Evolutionary conservation across 2,888 invertebrate species (phyloP).

Genomic region (Encarsia formosa): DNA sequence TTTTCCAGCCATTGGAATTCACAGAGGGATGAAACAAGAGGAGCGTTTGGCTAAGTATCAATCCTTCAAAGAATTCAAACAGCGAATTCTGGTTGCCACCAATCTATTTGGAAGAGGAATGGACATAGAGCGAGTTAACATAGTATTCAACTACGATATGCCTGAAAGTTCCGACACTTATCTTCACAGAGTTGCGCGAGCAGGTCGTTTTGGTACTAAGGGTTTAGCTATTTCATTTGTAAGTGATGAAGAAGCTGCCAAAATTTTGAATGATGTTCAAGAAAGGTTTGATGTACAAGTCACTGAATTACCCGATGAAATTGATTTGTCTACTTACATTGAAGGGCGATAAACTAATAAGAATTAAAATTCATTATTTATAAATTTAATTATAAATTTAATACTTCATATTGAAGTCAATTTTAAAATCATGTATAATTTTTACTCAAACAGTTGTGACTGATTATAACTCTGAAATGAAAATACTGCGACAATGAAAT

Average conservation of each 20-base stretch:
- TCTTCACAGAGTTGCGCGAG: conserved; percentile 94
- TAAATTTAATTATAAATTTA: too few relatives aligned
- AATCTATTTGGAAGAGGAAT: conserved; percentile 99
- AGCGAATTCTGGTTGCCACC: conserved; percentile 95
- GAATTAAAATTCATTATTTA: too few relatives aligned
- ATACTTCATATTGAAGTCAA: too few relatives aligned
- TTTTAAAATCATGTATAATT: too few relatives aligned
- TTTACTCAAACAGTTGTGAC: too few relatives aligned
- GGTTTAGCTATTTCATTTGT: conserved; percentile 98
- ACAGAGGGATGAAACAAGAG: conserved; percentile 95
- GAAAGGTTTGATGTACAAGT: conserved; percentile 99
- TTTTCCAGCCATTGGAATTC: conserved; percentile 99
- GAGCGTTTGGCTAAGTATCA: conserved; percentile 94
- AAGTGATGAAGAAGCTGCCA: conserved; percentile 95
- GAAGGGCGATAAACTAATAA: conserved; percentile 52
- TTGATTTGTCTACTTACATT: conserved; percentile 94
- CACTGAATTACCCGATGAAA: conserved; percentile 96
- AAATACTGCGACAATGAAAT: too few relatives aligned
- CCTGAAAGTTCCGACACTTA: conserved; percentile 99
- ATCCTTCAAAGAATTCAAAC: conserved; percentile 99
- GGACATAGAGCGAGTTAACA: conserved; percentile 99
- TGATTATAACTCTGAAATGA: too few relatives aligned
- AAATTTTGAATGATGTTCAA: conserved; percentile 97
- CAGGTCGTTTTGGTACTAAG: conserved; percentile 98
- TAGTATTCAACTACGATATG: conserved; percentile 99